phyloP scores from a whole-genome alignment of 2,797 vertebrate species.

The Pagetopsis macropterus region DNA sequence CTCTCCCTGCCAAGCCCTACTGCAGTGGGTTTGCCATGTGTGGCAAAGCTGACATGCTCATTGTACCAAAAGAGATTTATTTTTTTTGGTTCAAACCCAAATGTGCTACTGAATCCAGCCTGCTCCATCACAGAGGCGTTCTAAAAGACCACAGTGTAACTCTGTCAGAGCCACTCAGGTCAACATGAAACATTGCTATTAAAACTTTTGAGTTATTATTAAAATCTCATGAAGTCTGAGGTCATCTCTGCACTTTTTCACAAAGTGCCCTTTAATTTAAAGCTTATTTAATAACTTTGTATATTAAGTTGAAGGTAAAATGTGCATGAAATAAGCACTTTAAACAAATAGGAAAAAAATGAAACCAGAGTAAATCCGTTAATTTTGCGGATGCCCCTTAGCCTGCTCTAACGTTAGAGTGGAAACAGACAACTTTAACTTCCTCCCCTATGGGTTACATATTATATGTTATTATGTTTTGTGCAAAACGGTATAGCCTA shows the following conservation, averaged over 20 bases:
- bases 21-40: constrained; percentile 76
- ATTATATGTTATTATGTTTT: too few species aligned
- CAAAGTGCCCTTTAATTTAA: constrained; percentile 66
- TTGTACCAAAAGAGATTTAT: constrained; percentile 67
- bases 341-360: constrained; percentile 19
- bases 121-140: constrained; percentile 64
- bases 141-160: constrained; percentile 63
- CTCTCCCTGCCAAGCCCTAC: constrained; percentile 80
- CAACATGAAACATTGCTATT: constrained; percentile 63
- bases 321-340: constrained; percentile 50
- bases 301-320: constrained; percentile 52
- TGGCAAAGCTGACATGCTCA: constrained; percentile 77
- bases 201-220: constrained; percentile 69
- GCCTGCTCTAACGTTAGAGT: not conserved
- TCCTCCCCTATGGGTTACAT: too few species aligned
- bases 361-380: constrained; percentile 24
- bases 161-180: constrained; percentile 48
- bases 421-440: too few species aligned
- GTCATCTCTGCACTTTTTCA: constrained; percentile 64
- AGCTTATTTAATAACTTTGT: constrained; percentile 57
- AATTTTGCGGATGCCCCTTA: constrained; percentile 1
- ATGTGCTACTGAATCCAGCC: constrained; percentile 76
- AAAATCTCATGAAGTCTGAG: constrained; percentile 66
- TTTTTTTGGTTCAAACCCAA: constrained; percentile 62
- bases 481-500: too few species aligned